Percentiles rank a stretch among this genome's conserved stretches.
These are phyloP conservation scores for Muschampia plurimacula DNA, from an alignment of 2,888 invertebrate genomes.

Conservation along the genomic window DNA sequence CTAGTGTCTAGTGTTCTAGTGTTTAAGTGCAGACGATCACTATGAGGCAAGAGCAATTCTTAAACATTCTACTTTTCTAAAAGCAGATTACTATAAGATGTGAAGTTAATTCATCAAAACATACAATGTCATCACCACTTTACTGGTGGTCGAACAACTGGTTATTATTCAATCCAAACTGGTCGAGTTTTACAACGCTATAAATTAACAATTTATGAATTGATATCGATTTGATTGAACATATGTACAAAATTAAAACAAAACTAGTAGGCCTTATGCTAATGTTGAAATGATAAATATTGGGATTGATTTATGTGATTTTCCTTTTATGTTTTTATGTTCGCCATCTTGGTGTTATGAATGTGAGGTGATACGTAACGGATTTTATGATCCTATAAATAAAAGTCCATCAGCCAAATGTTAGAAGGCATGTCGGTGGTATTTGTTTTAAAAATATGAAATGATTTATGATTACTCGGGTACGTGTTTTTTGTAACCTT, in stretches of 20 bases:
- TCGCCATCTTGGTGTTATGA: conserved; percentile 9
- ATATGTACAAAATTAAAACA: conserved; percentile 18
- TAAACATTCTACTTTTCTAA: not conserved
- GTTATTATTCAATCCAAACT: not conserved
- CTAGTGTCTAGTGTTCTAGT: too few species aligned
- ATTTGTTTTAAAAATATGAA: conserved; percentile 7
- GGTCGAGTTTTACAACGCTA: conserved; percentile 20
- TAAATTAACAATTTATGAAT: conserved; percentile 27
- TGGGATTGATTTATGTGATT: conserved; percentile 15
- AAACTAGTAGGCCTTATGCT: conserved; percentile 12
- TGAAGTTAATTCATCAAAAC: not conserved
- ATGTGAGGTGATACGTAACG: conserved; percentile 9
- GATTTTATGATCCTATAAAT: conserved; percentile 6
- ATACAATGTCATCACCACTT: not conserved
- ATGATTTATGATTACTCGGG: not conserved
- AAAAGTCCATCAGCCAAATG: not conserved
- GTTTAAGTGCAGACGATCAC: not conserved
- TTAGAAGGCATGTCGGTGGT: not conserved
- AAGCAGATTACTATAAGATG: not conserved
- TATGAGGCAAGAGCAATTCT: not conserved
- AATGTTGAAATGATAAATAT: conserved; percentile 16
- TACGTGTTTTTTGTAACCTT: not conserved
- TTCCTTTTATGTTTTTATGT: conserved; percentile 28
- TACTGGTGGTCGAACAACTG: not conserved
- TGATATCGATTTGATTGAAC: conserved; percentile 25